phyloP scores from a whole-genome alignment of 2,113 vertebrate species.

The Myxocyprinus asiaticus region DNA sequence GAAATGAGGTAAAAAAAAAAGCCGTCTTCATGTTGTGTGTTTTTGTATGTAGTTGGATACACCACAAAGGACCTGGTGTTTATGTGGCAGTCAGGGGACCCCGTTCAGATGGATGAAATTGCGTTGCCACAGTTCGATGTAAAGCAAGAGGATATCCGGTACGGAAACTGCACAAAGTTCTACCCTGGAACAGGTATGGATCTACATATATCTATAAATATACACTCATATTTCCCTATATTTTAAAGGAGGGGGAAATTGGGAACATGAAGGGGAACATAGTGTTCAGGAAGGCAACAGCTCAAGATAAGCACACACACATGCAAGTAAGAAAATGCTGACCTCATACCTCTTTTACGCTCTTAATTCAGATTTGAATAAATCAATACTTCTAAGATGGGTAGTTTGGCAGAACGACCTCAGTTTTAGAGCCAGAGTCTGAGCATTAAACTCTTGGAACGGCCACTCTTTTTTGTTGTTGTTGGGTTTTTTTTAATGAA shows the following conservation, averaged over 20 bases:
- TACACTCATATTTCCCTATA: background rate
- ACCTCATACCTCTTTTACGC: slow-evolving; percentile 14
- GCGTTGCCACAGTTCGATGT: slow-evolving; percentile 95
- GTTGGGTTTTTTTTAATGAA: background rate
- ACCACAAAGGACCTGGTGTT: slow-evolving; percentile 95
- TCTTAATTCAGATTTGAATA: slow-evolving; percentile 28
- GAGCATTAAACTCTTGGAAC: slow-evolving; percentile 22
- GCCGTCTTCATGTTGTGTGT: background rate
- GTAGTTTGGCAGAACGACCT: slow-evolving; percentile 3
- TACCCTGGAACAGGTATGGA: slow-evolving; percentile 92
- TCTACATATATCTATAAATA: background rate
- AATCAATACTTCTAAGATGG: slow-evolving; percentile 38
- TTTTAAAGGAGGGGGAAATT: background rate
- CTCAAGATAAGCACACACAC: background rate
- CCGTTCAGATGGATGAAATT: slow-evolving; percentile 95
- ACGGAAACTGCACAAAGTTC: slow-evolving; percentile 96
- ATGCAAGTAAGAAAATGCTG: slow-evolving; percentile 40
- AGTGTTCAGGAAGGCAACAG: background rate
- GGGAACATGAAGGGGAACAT: background rate
- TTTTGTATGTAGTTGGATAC: slow-evolving; percentile 84
- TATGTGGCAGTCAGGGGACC: slow-evolving; percentile 95
- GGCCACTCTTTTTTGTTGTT: background rate
- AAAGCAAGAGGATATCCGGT: slow-evolving; percentile 93
- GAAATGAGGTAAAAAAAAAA: background rate
- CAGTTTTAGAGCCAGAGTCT: background rate